Percentiles rank a stretch among this genome's conserved stretches.
Conservation (phyloP, 2,113 vertebrate genomes). For the Platichthys stellatus region DNA sequence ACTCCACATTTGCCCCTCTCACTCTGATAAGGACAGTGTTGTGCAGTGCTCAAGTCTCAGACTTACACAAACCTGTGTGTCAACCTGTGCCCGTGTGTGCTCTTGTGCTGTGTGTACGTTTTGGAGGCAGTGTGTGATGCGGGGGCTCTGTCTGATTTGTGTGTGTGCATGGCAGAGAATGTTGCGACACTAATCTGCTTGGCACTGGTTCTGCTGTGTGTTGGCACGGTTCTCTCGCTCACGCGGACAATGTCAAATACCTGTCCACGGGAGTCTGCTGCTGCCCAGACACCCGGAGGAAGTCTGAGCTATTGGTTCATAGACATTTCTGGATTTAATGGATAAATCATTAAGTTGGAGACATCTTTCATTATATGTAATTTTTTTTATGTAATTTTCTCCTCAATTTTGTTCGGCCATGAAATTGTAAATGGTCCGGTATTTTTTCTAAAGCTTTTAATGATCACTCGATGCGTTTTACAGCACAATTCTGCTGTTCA, state of each 20-base stretch:
- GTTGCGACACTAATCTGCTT: slow-evolving; percentile 78
- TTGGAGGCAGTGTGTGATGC: slow-evolving; percentile 8
- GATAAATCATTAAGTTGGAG: neutral
- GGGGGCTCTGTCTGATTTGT: neutral
- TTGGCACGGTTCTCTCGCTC: slow-evolving; percentile 73
- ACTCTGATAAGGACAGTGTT: slow-evolving; percentile 65
- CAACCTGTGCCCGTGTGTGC: slow-evolving; percentile 11
- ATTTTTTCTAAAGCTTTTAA: too few relatives aligned
- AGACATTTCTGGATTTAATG: neutral
- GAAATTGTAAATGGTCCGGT: too few relatives aligned
- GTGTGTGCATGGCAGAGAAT: slow-evolving; percentile 42
- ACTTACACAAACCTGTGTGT: slow-evolving; percentile 63
- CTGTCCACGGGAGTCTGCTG: slow-evolving; percentile 68
- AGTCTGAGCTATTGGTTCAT: slow-evolving; percentile 29
- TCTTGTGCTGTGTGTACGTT: slow-evolving; percentile 24
- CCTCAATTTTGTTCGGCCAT: too few relatives aligned
- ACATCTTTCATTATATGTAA: neutral
- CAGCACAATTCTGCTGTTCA: too few relatives aligned
- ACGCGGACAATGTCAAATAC: slow-evolving; percentile 78
- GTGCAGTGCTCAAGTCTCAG: slow-evolving; percentile 52
- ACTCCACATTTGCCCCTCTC: slow-evolving; percentile 72
- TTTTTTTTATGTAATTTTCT: neutral
- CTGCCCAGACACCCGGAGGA: slow-evolving; percentile 31
- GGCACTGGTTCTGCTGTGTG: slow-evolving; percentile 67
- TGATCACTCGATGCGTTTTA: too few relatives aligned